These are phyloP conservation scores for Poecilia picta DNA, from an alignment of 2,797 vertebrate genomes.

Conservation along the genomic window DNA sequence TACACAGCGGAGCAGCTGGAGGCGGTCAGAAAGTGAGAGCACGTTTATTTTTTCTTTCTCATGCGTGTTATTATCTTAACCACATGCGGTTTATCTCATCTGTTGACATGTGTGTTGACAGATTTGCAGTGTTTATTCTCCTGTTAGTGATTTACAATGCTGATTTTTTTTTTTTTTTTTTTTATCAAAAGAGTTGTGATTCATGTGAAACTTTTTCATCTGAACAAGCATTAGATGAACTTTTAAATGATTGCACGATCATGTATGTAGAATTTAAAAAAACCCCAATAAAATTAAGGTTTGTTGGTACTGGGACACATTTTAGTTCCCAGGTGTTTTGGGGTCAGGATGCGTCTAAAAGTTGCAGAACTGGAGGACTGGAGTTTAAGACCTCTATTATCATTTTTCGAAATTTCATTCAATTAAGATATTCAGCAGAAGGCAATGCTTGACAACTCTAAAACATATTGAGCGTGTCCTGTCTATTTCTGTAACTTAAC, in stretches of 20 bases:
- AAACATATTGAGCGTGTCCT: not conserved
- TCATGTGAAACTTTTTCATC: not conserved
- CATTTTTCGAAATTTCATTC: not conserved
- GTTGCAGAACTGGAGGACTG: not conserved
- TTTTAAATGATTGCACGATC: not conserved
- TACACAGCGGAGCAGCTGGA: slow-evolving; percentile 92
- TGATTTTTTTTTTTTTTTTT: too few species aligned
- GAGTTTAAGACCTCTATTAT: not conserved
- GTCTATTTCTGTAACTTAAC: not conserved
- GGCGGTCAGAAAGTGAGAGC: slow-evolving; percentile 89
- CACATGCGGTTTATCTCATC: not conserved
- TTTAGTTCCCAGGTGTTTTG: not conserved
- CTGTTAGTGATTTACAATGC: not conserved
- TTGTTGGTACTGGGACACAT: not conserved
- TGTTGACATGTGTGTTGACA: not conserved
- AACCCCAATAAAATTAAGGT: not conserved
- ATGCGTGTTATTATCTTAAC: not conserved
- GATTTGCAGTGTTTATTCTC: not conserved
- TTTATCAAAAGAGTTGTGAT: not conserved
- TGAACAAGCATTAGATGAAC: not conserved
- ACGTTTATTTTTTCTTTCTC: not conserved
- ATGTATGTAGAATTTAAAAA: not conserved
- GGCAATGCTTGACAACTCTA: not conserved
- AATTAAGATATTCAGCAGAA: not conserved
- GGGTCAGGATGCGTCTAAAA: not conserved